Evolutionary conservation across 2,888 invertebrate species (phyloP).

Genomic region (Mesoligia furuncula): DNA sequence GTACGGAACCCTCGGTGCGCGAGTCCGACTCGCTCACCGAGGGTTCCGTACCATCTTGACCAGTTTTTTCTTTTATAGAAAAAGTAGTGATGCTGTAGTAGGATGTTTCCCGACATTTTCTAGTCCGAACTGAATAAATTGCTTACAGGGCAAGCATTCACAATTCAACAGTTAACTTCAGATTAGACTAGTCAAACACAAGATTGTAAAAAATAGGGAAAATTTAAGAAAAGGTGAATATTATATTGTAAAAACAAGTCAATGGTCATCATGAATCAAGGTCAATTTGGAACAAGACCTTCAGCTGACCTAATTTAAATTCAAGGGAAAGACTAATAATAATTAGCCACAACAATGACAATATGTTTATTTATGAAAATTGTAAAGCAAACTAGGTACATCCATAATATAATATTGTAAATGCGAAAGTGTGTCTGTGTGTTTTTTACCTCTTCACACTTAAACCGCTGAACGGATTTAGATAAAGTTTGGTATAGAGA

Average conservation of each 20-base stretch:
- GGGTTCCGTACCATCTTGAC: too few species aligned
- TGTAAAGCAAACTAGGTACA: conserved; percentile 3
- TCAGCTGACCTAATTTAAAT: not conserved
- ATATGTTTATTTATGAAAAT: not conserved
- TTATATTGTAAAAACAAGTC: not conserved
- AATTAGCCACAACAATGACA: conserved; percentile 1
- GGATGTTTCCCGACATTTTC: not conserved
- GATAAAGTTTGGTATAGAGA: too few species aligned
- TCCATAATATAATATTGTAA: too few species aligned
- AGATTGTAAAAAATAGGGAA: not conserved
- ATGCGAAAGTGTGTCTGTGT: too few species aligned
- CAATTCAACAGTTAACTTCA: not conserved
- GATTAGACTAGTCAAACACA: not conserved
- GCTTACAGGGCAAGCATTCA: not conserved
- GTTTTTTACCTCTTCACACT: too few species aligned
- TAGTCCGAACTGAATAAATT: not conserved
- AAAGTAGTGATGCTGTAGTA: too few species aligned
- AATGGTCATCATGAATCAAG: not conserved
- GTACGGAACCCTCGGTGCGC: too few species aligned
- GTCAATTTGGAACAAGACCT: not conserved
- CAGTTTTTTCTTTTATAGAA: not conserved
- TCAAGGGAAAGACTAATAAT: conserved; percentile 14
- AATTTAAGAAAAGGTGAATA: not conserved
- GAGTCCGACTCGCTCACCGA: too few species aligned
- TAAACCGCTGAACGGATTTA: too few species aligned